These are phyloP conservation scores for Heteromormyrus szaboi DNA, from an alignment of 2,797 vertebrate species.

Conservation along the genomic window DNA sequence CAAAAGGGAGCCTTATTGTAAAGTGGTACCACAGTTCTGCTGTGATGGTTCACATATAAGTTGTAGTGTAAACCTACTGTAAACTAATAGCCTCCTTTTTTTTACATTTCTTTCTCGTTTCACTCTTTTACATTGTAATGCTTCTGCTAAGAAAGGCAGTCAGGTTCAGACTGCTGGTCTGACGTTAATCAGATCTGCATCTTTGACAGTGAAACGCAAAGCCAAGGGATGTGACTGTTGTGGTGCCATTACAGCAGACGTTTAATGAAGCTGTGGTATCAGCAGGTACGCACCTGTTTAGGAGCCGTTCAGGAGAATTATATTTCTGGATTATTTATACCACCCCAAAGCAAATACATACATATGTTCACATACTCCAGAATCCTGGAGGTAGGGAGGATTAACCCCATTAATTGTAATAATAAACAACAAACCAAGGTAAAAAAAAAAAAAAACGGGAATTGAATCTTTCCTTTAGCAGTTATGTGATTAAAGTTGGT, in stretches of 20 bases:
- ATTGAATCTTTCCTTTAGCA: constrained; percentile 19
- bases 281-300: background rate
- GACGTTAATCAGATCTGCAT: background rate
- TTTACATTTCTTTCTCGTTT: background rate
- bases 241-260: background rate
- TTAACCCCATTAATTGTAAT: constrained; percentile 19
- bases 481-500: constrained; percentile 23
- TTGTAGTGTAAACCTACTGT: background rate
- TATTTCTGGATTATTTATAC: background rate
- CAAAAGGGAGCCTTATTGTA: background rate
- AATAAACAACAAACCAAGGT: constrained; percentile 19
- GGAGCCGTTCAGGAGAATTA: background rate
- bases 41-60: background rate
- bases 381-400: background rate
- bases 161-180: background rate
- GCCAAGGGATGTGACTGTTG: background rate
- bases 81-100: background rate
- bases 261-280: background rate
- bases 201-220: background rate
- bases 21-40: background rate
- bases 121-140: background rate
- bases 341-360: background rate
- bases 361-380: background rate
- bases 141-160: background rate
- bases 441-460: background rate